Evolutionary conservation across 2,888 invertebrate species (phyloP).

Genomic region (Ditula angustiorana): DNA sequence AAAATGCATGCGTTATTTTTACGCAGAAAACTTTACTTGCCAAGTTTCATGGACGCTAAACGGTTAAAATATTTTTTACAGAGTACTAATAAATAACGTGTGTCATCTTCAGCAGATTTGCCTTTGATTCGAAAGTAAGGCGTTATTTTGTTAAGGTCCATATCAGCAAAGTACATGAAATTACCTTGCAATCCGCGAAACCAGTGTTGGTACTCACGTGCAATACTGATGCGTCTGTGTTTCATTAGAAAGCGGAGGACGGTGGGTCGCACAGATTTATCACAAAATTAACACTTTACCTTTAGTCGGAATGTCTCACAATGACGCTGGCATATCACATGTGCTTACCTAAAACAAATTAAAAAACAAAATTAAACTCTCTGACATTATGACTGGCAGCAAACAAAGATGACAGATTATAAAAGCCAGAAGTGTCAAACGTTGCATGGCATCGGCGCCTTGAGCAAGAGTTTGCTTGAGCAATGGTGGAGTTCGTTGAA

Average conservation of each 20-base stretch:
- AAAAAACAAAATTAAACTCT: not conserved
- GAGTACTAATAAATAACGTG: too few relatives aligned
- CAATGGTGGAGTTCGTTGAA: conserved; percentile 50
- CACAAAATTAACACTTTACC: not conserved
- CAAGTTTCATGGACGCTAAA: not conserved
- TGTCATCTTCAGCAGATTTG: too few relatives aligned
- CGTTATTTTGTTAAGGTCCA: too few relatives aligned
- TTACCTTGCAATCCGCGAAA: too few relatives aligned
- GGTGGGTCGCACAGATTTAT: too few relatives aligned
- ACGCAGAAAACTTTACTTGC: not conserved
- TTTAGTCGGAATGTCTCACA: not conserved
- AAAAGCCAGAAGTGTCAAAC: conserved; percentile 11
- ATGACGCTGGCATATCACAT: not conserved
- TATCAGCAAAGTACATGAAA: too few relatives aligned
- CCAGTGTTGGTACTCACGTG: too few relatives aligned
- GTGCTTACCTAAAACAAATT: not conserved
- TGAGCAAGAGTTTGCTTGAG: conserved; percentile 10
- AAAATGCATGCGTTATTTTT: not conserved
- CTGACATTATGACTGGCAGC: not conserved
- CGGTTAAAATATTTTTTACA: not conserved
- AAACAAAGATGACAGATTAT: conserved; percentile 5
- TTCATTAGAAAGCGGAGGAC: too few relatives aligned
- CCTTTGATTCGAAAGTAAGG: too few relatives aligned
- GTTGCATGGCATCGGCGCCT: conserved; percentile 9
- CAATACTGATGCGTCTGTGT: too few relatives aligned